A percentile compares a stretch with the other conserved stretches of the same genome.
Conservation (phyloP, 2,113 vertebrate genomes). For the Nymphicus hollandicus region DNA sequence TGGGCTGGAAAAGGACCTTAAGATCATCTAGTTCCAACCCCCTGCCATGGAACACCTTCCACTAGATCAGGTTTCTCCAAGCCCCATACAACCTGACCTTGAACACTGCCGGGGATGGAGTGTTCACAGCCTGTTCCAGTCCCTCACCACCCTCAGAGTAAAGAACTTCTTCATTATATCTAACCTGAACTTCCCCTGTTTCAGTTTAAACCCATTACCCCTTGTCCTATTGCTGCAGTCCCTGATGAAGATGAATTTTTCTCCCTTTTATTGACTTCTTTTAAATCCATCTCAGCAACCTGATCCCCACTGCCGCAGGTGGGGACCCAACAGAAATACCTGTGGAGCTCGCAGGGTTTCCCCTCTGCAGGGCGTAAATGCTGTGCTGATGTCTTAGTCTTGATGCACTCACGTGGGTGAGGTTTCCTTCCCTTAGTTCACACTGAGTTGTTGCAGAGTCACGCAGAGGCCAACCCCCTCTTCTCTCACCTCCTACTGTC, state of each 20-base stretch:
- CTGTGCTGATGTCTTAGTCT: not conserved
- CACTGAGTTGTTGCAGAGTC: not conserved
- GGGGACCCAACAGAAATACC: not conserved
- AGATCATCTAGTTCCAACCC: not conserved
- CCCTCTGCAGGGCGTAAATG: not conserved
- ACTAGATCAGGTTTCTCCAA: not conserved
- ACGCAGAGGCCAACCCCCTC: accelerated
- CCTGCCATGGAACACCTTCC: not conserved
- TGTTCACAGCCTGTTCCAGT: not conserved
- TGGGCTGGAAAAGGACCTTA: not conserved
- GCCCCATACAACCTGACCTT: not conserved
- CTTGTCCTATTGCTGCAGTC: not conserved
- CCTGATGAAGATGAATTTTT: not conserved
- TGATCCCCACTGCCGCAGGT: accelerated
- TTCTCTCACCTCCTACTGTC: not conserved
- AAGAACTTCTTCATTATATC: not conserved
- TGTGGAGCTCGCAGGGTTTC: accelerated
- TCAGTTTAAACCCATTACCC: not conserved
- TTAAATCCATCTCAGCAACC: not conserved
- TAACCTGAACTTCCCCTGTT: not conserved
- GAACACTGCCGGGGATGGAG: not conserved
- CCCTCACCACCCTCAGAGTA: not conserved
- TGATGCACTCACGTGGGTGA: not conserved
- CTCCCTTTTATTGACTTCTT: accelerated
- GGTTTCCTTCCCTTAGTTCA: not conserved